Base-by-base conservation (phyloP, 2,797 vertebrate species). In the Propithecus deckenii region DNA sequence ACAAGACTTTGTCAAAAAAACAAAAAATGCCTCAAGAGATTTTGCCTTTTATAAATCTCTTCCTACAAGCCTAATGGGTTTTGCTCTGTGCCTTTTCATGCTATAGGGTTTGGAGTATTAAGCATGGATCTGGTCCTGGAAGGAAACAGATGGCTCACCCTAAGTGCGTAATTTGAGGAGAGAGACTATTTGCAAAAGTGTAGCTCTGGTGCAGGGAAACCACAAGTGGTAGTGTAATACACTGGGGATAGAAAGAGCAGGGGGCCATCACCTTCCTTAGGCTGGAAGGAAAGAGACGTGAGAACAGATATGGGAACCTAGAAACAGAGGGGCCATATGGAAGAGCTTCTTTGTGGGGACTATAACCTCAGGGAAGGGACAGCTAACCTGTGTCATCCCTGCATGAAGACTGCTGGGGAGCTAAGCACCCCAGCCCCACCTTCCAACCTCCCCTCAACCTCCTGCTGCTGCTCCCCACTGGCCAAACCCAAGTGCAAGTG, bases 31-130 rank as follows among this genome's bases (percentile, higher is more conserved):
- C 65, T 96, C 78, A 72, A 76, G 63, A 95, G 41, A 86, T 12
- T 63, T 86, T 71, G n/a, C 48, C 48, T 93, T 86, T 93, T 76
- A n/a, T 71, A 88, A 91, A 91, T 71, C 52, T 90, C 43, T 75
- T 85, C 15, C 48, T 95, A 38, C 43, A 72, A 38, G 35, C 75
- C 38, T 75, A 46, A 57, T 41, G n/a, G 32, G 43, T 80, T 91
- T 88, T 93, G 32, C 35, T 94, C 55, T 80, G 63, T 57, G 67
- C 5, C 38, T 92, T 92, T 90, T 35, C 55, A 63, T 14, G 46
- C 20, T 52, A 7, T 18, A 41, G 48, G 69, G 28, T 75, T 83
- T 93, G 71, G 22, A 78, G 20, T 20, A 67, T 96, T 79, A 84
- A 91, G 11, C 46, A 43, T 71, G 17, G 5, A 12, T 85, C 13